Base-by-base conservation (phyloP, 2,888 invertebrate genomes). In the Tyria jacobaeae region DNA sequence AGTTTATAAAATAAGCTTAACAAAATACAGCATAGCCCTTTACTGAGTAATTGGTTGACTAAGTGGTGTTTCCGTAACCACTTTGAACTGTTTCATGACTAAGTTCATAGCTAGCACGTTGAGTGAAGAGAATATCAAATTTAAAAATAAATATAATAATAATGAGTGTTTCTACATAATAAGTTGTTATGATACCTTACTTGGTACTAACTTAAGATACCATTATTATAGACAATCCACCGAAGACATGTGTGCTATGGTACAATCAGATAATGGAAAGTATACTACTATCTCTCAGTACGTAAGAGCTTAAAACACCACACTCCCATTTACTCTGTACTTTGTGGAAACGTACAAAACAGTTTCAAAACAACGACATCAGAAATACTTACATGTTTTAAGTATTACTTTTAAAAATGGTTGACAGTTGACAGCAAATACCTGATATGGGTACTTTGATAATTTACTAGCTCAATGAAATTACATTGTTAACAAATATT, bases 401-500 rank as follows among this genome's bases (percentile, higher is more conserved):
- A 49, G 4, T 49, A 17, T 49, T 25, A 14, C 15, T n/a, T 9
- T 10, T n/a, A 9, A 41, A 41, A 41, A 41, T 21, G 12, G 27
- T 25, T 39, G n/a, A n/a, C 25, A 54, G 24, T 27, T 4, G 41
- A 48, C 27, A 31, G 17, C 41, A 17, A 54, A 41, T 41, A 41
- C 41, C 27, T 12, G 41, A 25, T 21, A 49, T 49, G 55, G 25
- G 17, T 41, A 31, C 21, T 41, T 53, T 35, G 39, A 44, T 53
- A 47, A 60, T 41, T 49, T 50, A 71, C 62, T 39, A 39, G 47
- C 61, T 56, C 37, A 60, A 68, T 72, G 62, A 66, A 62, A 70
- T 68, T 62, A 69, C 61, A 67, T 64, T 69, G 70, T 44, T 49
- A 73, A 61, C 66, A 71, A 68, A 70, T 71, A 77, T 71, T 71